Evolutionary conservation across 30 jellyfish, hydroid and myxozoan genomes (phyloP), one percentile per base, ranked within the genome.

Genomic region (Aurelia aurita complex sp. Pacific): DNA sequence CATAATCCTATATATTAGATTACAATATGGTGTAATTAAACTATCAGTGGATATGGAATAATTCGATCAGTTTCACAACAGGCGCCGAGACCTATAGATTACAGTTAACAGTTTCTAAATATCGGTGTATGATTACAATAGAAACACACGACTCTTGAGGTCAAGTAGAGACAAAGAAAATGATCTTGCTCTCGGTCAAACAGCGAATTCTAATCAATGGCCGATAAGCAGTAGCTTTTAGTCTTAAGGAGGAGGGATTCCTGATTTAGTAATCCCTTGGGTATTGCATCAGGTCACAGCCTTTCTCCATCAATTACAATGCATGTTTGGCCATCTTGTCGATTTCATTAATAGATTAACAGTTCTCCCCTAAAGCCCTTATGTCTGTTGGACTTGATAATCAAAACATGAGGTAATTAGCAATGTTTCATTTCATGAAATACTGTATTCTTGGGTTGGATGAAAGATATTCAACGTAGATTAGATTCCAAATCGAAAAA

Each of bases 61-160:
- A 84, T 84, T 73, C 16, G 86, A 84, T 84, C 86, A 66, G 36
- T 10, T 46, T 51, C 93, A 71, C 87, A 84, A 57, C 87, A 51
- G 93, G 93, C 93, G 93, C 93, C 93, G 40, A 7, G 84, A 33
- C 60, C 66, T 38, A 77, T 74, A 84, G 93, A 84, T 84, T 84
- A 73, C 76, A 40, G 68, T 61, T 32, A 75, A 35, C 29, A 64
- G 87, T 54, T 84, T 69, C 87, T 64, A 19, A 53, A 52, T 40
- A 73, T 46, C 93, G 82, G 81, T 65, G 87, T 43, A 52, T 38
- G 65, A 43, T 18, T 18, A 74, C 85, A 74, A 74, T 74, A 73
- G 76, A 46, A 72, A 57, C 93, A 84, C 59, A 64, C 54, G 83
- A 69, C 51, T 19, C 35, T n/a, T 36, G 81, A 16, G 81, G 81